Evolutionary conservation across 2,888 invertebrate genomes (phyloP).

Genomic region (Exephanes ischioxanthus): DNA sequence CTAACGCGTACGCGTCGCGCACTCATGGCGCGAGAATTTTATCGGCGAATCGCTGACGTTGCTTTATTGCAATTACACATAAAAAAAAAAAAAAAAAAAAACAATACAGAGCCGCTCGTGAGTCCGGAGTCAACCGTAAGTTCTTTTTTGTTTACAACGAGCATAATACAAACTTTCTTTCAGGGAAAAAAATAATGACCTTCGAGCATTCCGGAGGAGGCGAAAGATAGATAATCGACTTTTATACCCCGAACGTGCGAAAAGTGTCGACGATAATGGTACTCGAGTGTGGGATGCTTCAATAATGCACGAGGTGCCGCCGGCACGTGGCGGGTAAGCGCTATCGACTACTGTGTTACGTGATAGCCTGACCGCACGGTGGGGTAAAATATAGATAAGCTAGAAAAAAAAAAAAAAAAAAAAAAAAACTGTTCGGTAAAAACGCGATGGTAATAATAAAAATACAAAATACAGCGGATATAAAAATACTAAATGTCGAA

Average conservation of each 20-base stretch:
- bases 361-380: constrained; percentile 25
- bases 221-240: constrained; percentile 3
- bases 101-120: not conserved
- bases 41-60: not conserved
- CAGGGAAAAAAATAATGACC: not conserved
- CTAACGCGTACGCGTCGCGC: not conserved
- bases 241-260: not conserved
- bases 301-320: constrained; percentile 68
- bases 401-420: too few relatives aligned
- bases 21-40: not conserved
- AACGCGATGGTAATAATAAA: not conserved
- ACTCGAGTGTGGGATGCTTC: constrained; percentile 59
- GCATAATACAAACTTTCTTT: too few relatives aligned
- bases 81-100: not conserved
- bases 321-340: constrained; percentile 69
- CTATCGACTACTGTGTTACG: constrained; percentile 65
- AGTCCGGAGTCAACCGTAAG: too few relatives aligned
- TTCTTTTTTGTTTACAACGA: too few relatives aligned
- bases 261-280: constrained; percentile 42
- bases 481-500: constrained; percentile 6
- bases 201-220: not conserved
- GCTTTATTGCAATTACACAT: not conserved
- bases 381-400: not conserved
- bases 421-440: not conserved
- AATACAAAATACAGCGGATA: not conserved